Base-by-base conservation (phyloP, 1,140 invertebrate genomes). In the Pseudomyrmex sp. region DNA sequence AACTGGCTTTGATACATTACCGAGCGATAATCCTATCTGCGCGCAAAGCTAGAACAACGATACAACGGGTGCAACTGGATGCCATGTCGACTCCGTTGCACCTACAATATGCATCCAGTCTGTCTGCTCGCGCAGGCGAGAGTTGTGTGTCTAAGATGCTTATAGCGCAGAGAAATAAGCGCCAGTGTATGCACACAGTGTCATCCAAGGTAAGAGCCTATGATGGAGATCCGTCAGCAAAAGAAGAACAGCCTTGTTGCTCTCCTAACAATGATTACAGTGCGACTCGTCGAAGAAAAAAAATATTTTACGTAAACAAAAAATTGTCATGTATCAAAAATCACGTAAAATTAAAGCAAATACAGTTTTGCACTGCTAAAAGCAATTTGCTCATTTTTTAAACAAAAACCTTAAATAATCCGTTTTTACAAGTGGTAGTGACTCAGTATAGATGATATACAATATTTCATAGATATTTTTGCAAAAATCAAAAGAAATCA, bases 1-100 rank as follows among this genome's bases (percentile, higher is more conserved):
- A 80, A 84, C 74, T 88, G 84, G 76, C 88, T 87, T 89, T 89
- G 88, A 89, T 89, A 84, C 88, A 89, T 89, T 89, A 89, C 85
- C 73, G 54, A 79, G 85, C 69, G 85, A 89, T 89, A 89, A 87
- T 89, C 88, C 88, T 89, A 82, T 89, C 88, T 77, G 35, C 61
- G 83, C 48, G 66, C 58, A 83, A 86, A 88, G 87, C 87, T 73
- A 48, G 80, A 65, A 86, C 74, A 61, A 86, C 65, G 84, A 86
- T 80, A 83, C 62, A 59, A 70, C 76, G 61, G 8, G 50, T 46
- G 58, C 79, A 59, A 72, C 79, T 83, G 72, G 68, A 87, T 84
- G 46, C 73, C 74, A 80, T 75, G 65, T 62, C 66, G 58, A 61
- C 69, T 63, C 48, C 7, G 26, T 66, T 59, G 26, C 70, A 72